Evolutionary conservation across 2,113 vertebrate species (phyloP), one percentile per base, ranked within the genome.

Genomic region (Pogona vitticeps): DNA sequence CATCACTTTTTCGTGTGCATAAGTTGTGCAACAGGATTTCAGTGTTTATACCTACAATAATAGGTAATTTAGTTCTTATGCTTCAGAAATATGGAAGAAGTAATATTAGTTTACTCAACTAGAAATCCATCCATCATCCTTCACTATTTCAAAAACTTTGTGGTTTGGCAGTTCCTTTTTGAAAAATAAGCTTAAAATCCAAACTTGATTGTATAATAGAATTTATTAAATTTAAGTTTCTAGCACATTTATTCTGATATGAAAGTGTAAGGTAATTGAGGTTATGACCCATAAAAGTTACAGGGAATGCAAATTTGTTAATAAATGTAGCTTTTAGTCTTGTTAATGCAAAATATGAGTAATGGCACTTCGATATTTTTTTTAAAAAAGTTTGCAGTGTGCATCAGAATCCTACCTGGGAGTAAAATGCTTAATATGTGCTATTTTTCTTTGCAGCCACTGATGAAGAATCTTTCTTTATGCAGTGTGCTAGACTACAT

Each of bases 401-500:
- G 52, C 10, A 76, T 26, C 40, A n/a, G 28, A 20, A n/a, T 7
- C 26, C 26, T 28, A 86, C 2, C 14, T 23, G 28, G 84, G 87
- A 76, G 72, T n/a, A 2, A 28, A 76, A 71, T 56, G 15, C 0
- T 17, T 65, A 76, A 90, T 84, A 14, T 31, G 83, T 56, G 2
- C 1, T 80, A n/a, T 0, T 89, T 83, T 90, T 94, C 91, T 59
- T 89, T 92, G 13, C 94, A 99, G 98, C 95, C 95, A 0, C 90
- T 98, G 90, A 86, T 68, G 76, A 91, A 86, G 85, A 94, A 90
- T 17, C 94, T 90, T 1, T 94, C 94, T 0, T 68, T 98, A 86
- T 98, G 97, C 95, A 98, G 97, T 0, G 96, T 99, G 88, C 96
- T 96, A 84, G 96, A 94, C 0, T 98, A 98, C 1, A 84, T 96